Evolutionary conservation across 1,140 invertebrate species (phyloP).

Genomic region (Ips typographus): DNA sequence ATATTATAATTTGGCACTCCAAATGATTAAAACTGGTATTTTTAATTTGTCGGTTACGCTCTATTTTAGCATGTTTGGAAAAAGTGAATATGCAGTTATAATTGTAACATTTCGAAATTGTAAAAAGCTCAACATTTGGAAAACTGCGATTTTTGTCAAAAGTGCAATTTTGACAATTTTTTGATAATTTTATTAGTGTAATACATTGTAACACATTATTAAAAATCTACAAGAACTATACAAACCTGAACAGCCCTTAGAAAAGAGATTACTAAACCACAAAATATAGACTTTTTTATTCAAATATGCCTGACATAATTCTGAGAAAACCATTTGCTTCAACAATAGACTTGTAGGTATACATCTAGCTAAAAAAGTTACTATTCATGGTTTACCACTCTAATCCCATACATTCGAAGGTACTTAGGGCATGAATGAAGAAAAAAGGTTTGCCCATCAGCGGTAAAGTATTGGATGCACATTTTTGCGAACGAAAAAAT

Average conservation of each 20-base stretch:
- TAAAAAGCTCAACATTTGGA: not conserved
- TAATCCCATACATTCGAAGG: slow-evolving; percentile 32
- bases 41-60: too few relatives aligned
- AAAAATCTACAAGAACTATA: not conserved
- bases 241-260: not conserved
- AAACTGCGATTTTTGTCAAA: not conserved
- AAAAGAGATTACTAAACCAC: not conserved
- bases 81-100: too few relatives aligned
- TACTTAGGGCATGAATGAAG: slow-evolving; percentile 38
- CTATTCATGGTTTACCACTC: slow-evolving; percentile 29
- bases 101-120: too few relatives aligned
- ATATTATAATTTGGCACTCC: too few relatives aligned
- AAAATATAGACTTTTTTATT: not conserved
- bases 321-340: not conserved
- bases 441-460: slow-evolving; percentile 39
- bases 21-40: too few relatives aligned
- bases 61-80: too few relatives aligned
- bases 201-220: not conserved
- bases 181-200: not conserved
- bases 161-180: not conserved
- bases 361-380: slow-evolving; percentile 21
- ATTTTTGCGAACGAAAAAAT: slow-evolving; percentile 41
- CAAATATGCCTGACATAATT: not conserved
- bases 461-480: slow-evolving; percentile 46
- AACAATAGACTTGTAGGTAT: slow-evolving; percentile 22